Conservation (phyloP, 2,888 invertebrate species). For the Macroteleia sp. region DNA sequence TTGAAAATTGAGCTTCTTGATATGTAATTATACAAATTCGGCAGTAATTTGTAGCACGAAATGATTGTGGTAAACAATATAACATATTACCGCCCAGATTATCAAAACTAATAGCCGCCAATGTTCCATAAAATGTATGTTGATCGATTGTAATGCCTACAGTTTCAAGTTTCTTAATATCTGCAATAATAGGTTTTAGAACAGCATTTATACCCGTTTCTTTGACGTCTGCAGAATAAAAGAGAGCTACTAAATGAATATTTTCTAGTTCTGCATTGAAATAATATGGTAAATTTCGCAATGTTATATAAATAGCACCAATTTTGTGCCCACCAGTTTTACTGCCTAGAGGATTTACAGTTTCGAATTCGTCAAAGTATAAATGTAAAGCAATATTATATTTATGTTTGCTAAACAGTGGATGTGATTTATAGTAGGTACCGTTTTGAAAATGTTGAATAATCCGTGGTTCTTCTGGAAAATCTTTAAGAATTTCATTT, state of each 20-base stretch:
- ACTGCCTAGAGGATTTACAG: slow-evolving; percentile 53
- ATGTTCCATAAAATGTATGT: slow-evolving; percentile 25
- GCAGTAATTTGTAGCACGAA: slow-evolving; percentile 11
- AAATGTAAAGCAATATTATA: slow-evolving; percentile 22
- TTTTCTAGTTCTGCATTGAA: no score
- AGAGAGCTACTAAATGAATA: no score
- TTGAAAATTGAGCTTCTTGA: not conserved
- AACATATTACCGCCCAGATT: slow-evolving; percentile 48
- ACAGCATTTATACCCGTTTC: no score
- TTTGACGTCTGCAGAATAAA: no score
- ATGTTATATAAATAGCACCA: slow-evolving; percentile 44
- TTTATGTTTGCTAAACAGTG: slow-evolving; percentile 11
- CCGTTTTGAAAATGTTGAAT: slow-evolving; percentile 5
- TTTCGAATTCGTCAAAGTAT: slow-evolving; percentile 56
- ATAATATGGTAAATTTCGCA: slow-evolving; percentile 54
- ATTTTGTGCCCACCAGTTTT: slow-evolving; percentile 54
- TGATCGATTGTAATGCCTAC: no score
- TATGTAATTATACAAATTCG: slow-evolving; percentile 10
- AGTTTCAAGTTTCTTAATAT: no score
- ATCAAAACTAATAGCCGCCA: slow-evolving; percentile 43
- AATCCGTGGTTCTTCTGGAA: not conserved
- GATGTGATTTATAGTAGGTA: not conserved
- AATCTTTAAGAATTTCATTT: slow-evolving; percentile 19
- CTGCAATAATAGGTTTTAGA: no score
- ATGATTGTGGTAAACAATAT: slow-evolving; percentile 29